Percentiles rank a stretch among this genome's conserved stretches.
These are phyloP conservation scores for Temnothorax nylanderi DNA, from an alignment of 1,140 invertebrate genomes.

Conservation along the genomic window DNA sequence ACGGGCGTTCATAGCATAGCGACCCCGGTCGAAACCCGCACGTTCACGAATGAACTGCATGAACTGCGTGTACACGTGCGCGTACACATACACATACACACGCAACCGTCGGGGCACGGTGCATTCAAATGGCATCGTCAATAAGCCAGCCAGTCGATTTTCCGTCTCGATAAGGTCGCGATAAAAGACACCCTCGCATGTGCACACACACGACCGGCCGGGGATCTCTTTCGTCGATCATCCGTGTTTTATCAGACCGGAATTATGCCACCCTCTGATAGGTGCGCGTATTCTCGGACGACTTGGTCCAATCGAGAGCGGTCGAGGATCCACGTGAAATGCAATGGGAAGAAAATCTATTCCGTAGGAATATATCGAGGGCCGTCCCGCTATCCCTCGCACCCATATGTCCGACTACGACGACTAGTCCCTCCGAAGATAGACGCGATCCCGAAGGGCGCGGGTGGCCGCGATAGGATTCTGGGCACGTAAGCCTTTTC, in stretches of 20 bases:
- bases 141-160: slow-evolving; percentile 73
- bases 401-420: slow-evolving; percentile 25
- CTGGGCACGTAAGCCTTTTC: slow-evolving; percentile 78
- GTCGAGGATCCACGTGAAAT: slow-evolving; percentile 13
- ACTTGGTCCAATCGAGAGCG: slow-evolving; percentile 69
- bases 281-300: slow-evolving; percentile 72
- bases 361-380: slow-evolving; percentile 61
- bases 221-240: slow-evolving; percentile 75
- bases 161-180: slow-evolving; percentile 66
- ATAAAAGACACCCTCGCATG: slow-evolving; percentile 61
- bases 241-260: slow-evolving; percentile 75
- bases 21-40: slow-evolving; percentile 7
- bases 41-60: slow-evolving; percentile 59
- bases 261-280: slow-evolving; percentile 71
- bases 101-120: not conserved
- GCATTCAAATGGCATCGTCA: slow-evolving; percentile 68
- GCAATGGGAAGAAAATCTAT: slow-evolving; percentile 67
- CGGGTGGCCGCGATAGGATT: slow-evolving; percentile 69
- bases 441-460: slow-evolving; percentile 60
- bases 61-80: not conserved
- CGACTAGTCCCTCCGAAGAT: slow-evolving; percentile 71
- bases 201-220: not conserved
- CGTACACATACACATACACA: not conserved
- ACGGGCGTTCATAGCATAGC: slow-evolving; percentile 11
- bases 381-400: slow-evolving; percentile 21